A percentile compares a stretch with the other conserved stretches of the same genome.
phyloP scores from a whole-genome alignment of 2,113 vertebrate genomes.

The Phylloscopus trochiloides region DNA sequence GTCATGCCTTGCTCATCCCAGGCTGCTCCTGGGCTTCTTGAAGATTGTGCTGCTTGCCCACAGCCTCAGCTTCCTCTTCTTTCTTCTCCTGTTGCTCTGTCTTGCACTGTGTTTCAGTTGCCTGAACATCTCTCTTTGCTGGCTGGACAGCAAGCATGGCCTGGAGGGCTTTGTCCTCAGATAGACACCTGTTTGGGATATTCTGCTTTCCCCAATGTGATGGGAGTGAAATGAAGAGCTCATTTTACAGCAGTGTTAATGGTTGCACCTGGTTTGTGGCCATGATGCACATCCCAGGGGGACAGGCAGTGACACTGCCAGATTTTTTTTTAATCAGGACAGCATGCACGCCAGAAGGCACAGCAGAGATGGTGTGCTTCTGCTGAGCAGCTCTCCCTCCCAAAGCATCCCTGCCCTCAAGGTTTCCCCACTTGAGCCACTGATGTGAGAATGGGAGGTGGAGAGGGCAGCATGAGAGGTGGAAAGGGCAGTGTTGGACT shows the following conservation, averaged over 20 bases:
- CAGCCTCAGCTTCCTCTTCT: not conserved
- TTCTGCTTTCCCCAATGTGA: not conserved
- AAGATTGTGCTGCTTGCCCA: not conserved
- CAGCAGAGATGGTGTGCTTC: not conserved
- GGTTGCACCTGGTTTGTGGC: constrained; percentile 8
- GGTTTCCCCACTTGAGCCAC: not conserved
- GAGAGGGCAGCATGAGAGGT: not conserved
- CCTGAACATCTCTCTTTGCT: not conserved
- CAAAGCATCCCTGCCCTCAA: not conserved
- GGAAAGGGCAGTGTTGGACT: not conserved
- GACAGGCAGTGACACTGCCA: not conserved
- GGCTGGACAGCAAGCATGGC: not conserved
- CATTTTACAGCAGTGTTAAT: not conserved
- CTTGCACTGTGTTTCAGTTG: not conserved
- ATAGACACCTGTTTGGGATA: not conserved
- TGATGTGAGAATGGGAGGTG: not conserved
- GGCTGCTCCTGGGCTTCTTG: not conserved
- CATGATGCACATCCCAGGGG: not conserved
- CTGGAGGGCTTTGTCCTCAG: not conserved
- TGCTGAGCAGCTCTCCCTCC: not conserved
- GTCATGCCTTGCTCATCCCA: not conserved
- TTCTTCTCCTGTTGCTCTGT: not conserved
- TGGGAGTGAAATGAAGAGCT: not conserved
- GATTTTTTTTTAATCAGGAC: not conserved
- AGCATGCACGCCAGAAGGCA: not conserved